Conservation (phyloP, 2,888 invertebrate genomes). For the Lamellibrachia columna region DNA sequence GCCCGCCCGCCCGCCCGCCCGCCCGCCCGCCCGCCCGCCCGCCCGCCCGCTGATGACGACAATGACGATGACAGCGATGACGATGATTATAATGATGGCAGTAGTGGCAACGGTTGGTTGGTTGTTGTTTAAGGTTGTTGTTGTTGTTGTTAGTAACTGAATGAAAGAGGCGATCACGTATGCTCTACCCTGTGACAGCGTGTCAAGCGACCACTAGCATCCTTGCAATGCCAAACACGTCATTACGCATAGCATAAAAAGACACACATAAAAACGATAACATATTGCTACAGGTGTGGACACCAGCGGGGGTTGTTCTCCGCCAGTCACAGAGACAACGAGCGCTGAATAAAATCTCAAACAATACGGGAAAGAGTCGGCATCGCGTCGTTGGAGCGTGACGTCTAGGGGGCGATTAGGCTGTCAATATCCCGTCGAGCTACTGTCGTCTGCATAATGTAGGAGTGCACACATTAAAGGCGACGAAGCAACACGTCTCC, state of each 20-base stretch:
- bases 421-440: neutral
- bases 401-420: neutral
- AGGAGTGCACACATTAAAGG: neutral
- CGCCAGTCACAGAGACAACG: neutral
- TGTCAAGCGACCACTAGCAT: neutral
- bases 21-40: too few species aligned
- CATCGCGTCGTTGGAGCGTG: neutral
- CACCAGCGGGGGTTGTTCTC: neutral
- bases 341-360: neutral
- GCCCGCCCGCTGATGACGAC: too few species aligned
- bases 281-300: neutral
- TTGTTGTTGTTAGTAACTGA: neutral
- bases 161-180: neutral
- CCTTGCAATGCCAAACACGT: neutral
- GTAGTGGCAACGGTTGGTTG: neutral
- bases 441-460: neutral
- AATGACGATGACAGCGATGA: neutral
- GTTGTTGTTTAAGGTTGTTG: neutral
- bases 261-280: slow-evolving; percentile 1
- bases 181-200: neutral
- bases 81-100: neutral
- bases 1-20: too few species aligned
- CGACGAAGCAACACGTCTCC: neutral
- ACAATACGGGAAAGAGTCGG: neutral
- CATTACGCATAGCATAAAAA: neutral